Conservation (phyloP, 2,797 vertebrate species). For the Gephyroberyx darwinii region DNA sequence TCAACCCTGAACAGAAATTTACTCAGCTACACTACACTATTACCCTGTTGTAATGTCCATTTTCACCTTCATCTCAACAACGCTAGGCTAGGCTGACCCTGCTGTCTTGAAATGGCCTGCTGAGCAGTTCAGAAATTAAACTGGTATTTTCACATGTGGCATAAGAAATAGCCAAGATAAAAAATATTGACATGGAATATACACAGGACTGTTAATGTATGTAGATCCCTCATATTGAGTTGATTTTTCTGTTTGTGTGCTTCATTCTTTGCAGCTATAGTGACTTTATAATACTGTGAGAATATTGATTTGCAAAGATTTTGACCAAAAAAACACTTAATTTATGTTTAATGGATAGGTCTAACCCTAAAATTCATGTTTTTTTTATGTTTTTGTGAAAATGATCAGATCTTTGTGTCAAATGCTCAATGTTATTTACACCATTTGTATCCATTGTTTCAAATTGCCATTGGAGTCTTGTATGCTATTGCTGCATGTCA, state of each 20-base stretch:
- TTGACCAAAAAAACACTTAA: not conserved
- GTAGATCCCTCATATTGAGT: constrained; percentile 13
- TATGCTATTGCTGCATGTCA: constrained; percentile 68
- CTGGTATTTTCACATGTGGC: constrained; percentile 7
- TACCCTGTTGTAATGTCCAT: not conserved
- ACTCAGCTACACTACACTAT: too few species aligned
- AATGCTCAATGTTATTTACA: constrained; percentile 30
- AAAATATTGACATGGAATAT: constrained; percentile 13
- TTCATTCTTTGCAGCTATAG: constrained; percentile 32
- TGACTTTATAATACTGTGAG: constrained; percentile 53
- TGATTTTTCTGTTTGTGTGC: constrained; percentile 13
- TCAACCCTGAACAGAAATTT: too few species aligned
- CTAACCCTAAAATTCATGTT: too few species aligned
- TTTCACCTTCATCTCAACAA: constrained; percentile 6
- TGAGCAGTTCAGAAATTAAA: not conserved
- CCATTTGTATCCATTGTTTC: constrained; percentile 26
- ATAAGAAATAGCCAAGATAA: constrained; percentile 14
- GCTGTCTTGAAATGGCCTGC: not conserved
- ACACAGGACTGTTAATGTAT: constrained; percentile 45
- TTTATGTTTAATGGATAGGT: constrained; percentile 7
- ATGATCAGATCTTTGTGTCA: constrained; percentile 26
- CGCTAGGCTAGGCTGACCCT: too few species aligned
- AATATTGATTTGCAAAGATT: constrained; percentile 24
- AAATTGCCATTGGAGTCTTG: constrained; percentile 29
- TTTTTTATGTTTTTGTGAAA: constrained; percentile 11